phyloP scores from a whole-genome alignment of 92 coral and sea anemone species.

The Paramuricea clavata region DNA sequence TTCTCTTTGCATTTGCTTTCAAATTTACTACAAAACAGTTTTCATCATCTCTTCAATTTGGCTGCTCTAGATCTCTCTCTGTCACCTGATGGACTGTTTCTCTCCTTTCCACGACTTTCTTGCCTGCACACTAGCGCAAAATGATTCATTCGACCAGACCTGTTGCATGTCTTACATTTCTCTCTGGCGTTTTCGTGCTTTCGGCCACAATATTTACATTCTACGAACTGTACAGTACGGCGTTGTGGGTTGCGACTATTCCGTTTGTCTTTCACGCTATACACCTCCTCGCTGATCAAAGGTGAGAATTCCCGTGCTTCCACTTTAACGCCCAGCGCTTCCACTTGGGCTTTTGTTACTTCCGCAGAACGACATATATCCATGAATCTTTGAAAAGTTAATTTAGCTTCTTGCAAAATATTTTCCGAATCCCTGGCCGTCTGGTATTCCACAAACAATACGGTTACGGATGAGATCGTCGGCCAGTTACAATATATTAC shows the following conservation, averaged over 20 bases:
- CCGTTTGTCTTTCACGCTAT: constrained; percentile 16
- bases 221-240: constrained; percentile 27
- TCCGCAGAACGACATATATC: constrained; percentile 71
- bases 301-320: constrained; percentile 2
- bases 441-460: constrained; percentile 67
- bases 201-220: constrained; percentile 59
- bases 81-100: constrained; percentile 20
- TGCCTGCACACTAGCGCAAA: constrained; percentile 30
- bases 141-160: constrained; percentile 54
- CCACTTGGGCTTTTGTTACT: constrained; percentile 45
- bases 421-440: constrained; percentile 56
- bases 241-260: constrained; percentile 12
- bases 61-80: not conserved
- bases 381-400: constrained; percentile 62
- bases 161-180: constrained; percentile 58
- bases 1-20: constrained; percentile 22
- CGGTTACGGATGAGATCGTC: constrained; percentile 66
- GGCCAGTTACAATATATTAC: constrained; percentile 46
- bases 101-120: constrained; percentile 26
- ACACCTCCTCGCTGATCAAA: constrained; percentile 20
- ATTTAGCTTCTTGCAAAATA: constrained; percentile 62
- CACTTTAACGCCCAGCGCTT: constrained; percentile 10
- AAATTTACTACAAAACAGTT: constrained; percentile 38
- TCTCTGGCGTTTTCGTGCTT: constrained; percentile 50
- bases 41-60: constrained; percentile 47